Base-by-base conservation (phyloP, 2,797 vertebrate species). In the Coccyzus lansbergi region DNA sequence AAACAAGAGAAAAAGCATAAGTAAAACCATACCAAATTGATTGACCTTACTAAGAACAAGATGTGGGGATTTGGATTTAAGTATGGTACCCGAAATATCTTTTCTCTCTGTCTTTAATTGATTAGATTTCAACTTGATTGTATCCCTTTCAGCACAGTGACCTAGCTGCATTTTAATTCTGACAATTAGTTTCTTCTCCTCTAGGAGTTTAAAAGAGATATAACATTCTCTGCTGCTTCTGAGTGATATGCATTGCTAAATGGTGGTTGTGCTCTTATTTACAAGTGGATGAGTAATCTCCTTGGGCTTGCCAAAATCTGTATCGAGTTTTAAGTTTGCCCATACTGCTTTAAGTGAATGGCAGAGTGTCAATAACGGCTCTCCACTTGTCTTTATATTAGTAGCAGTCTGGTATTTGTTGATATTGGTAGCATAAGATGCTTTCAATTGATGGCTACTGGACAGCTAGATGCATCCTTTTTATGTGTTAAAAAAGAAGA, bases 81-180 rank as follows among this genome's bases (percentile, higher is more conserved):
- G 26, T 83, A 72, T 33, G 60, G 53, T 76, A 60, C 28, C 55
- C 59, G 52, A 82, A 68, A 90, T 83, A 52, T 82, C 44, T 82
- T 92, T 89, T 71, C 19, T 68, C 33, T 89, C 22, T 65, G n/a
- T 59, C 63, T 88, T 78, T 90, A 94, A 82, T 31, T 91, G 81
- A 88, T 93, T 86, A 88, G 74, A 86, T 88, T 94, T 86, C 70
- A 64, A 79, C 78, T 84, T 94, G 78, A 94, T 96, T 88, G 53
- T 84, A 34, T 82, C 49, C 60, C 40, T 92, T 94, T 60, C 71
- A 74, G 74, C 75, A 8, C 29, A 48, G 70, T 79, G 60, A 90
- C 86, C 63, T 80, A 40, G 56, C 81, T 88, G 58, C 60, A 88
- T 92, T 84, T 88, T 70, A 86, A 88, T 93, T 59, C 24, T 78